These are phyloP conservation scores for Uloborus plumipes DNA, from an alignment of 2,888 invertebrate genomes.

Conservation along the genomic window DNA sequence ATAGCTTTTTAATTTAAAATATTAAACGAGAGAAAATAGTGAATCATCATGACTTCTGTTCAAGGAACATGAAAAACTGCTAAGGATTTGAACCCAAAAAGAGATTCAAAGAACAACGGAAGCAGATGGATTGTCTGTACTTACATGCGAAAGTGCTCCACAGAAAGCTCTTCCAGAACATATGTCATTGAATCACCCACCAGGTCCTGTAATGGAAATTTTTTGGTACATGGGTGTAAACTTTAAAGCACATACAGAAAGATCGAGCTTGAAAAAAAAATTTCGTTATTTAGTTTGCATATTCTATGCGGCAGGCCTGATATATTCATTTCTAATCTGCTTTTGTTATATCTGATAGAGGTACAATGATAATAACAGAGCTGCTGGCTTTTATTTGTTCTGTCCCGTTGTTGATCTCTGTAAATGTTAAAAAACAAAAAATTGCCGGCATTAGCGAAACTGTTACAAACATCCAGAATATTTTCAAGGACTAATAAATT, in stretches of 20 bases:
- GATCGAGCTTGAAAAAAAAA: constrained; percentile 13
- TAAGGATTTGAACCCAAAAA: constrained; percentile 9
- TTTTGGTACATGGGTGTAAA: constrained; percentile 46
- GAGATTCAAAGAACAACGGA: not conserved
- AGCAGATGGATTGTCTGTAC: constrained; percentile 1
- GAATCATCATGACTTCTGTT: constrained; percentile 12
- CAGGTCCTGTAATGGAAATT: constrained; percentile 36
- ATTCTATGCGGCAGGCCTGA: constrained; percentile 29
- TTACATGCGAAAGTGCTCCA: not conserved
- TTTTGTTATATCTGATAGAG: constrained; percentile 23
- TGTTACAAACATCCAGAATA: not conserved
- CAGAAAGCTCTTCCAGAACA: not conserved
- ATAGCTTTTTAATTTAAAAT: too few relatives aligned
- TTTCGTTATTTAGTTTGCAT: constrained; percentile 16
- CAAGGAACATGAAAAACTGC: not conserved
- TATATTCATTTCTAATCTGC: constrained; percentile 36
- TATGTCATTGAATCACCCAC: constrained; percentile 26
- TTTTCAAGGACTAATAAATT: not conserved
- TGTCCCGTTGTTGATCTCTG: constrained; percentile 33
- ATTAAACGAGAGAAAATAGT: not conserved
- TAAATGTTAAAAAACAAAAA: constrained; percentile 32
- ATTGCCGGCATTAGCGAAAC: constrained; percentile 16
- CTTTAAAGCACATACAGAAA: constrained; percentile 9
- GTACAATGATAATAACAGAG: constrained; percentile 50
- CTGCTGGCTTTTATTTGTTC: constrained; percentile 31